Conservation (phyloP, 2,797 vertebrate genomes). For the Vireo griseus region DNA sequence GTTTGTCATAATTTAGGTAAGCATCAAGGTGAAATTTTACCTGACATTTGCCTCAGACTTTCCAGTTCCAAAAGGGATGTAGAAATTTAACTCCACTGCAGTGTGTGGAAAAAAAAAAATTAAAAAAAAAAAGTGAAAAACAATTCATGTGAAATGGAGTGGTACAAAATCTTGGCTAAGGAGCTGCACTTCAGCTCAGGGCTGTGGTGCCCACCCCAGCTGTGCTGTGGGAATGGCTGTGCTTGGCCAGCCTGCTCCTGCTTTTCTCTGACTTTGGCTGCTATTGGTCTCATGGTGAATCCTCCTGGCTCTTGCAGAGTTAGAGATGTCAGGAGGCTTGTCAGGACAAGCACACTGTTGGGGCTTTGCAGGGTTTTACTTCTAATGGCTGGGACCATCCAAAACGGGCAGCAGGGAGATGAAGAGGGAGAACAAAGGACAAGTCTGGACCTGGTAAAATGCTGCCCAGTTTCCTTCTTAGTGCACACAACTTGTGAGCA, state of each 20-base stretch:
- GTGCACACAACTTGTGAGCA: fast-evolving
- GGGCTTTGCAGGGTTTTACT: neutral
- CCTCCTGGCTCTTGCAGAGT: neutral
- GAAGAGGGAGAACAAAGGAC: neutral
- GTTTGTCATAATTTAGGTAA: neutral
- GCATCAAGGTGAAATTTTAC: neutral
- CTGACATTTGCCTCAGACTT: neutral
- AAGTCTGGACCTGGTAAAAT: neutral
- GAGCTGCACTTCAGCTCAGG: neutral
- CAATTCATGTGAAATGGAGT: neutral
- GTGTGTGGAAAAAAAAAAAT: neutral
- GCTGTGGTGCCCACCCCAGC: neutral
- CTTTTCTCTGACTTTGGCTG: neutral
- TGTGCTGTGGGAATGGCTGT: neutral
- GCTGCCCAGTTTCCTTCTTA: neutral
- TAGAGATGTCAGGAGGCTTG: neutral
- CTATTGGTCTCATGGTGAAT: neutral
- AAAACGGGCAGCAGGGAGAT: fast-evolving
- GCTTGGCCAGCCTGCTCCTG: neutral
- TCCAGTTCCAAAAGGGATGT: neutral
- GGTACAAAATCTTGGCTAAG: neutral
- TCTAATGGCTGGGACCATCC: neutral
- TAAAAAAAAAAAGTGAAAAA: neutral
- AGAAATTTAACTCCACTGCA: neutral
- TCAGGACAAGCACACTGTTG: fast-evolving